A percentile compares a stretch with the other conserved stretches of the same genome.
phyloP scores from a whole-genome alignment of 2,113 vertebrate species.

The Garra rufa region DNA sequence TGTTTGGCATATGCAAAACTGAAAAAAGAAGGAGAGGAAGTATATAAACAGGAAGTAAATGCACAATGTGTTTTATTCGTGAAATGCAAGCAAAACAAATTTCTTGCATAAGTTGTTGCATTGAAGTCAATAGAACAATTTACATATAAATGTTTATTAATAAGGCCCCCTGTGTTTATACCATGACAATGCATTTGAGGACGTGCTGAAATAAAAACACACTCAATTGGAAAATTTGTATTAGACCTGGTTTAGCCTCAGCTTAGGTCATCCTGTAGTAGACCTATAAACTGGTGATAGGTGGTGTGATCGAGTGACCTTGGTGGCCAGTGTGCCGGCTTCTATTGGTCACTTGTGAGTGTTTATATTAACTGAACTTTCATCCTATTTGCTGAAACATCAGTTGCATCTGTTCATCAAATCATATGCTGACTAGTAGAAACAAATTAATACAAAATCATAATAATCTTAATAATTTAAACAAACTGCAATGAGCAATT shows the following conservation, averaged over 20 bases:
- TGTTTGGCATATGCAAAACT: neutral
- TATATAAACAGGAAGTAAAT: neutral
- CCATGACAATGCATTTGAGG: neutral
- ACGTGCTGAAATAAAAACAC: neutral
- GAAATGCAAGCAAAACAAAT: neutral
- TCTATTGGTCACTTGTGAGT: slow-evolving; percentile 50
- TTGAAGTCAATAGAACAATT: neutral
- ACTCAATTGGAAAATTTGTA: neutral
- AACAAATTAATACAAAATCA: too few relatives aligned
- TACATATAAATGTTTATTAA: neutral
- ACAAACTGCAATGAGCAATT: too few relatives aligned
- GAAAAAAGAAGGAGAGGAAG: neutral
- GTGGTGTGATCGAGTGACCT: slow-evolving; percentile 64
- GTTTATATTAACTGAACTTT: slow-evolving; percentile 58
- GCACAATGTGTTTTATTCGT: neutral
- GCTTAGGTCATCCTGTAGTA: neutral
- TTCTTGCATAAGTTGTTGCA: neutral
- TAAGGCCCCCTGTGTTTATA: neutral
- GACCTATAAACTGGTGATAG: slow-evolving; percentile 52
- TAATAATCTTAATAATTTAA: too few relatives aligned
- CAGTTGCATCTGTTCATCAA: neutral
- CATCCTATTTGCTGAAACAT: slow-evolving; percentile 59
- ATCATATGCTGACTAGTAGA: neutral
- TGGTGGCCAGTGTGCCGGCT: slow-evolving; percentile 33
- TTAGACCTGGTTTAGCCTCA: neutral